Evolutionary conservation across 1,140 invertebrate genomes (phyloP), one percentile per base, ranked within the genome.

Genomic region (Choristoneura fumiferana): DNA sequence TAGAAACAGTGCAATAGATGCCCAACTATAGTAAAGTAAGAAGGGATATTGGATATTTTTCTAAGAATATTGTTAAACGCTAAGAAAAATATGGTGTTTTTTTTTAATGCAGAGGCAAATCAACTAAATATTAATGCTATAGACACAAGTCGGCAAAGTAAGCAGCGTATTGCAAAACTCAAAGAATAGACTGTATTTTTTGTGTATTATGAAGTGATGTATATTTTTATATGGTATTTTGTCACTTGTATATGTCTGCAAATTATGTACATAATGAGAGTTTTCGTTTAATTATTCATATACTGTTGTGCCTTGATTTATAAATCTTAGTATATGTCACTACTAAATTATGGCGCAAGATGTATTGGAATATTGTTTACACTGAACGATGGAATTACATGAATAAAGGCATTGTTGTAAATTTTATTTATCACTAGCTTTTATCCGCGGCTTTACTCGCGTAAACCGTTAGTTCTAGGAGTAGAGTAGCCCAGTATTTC

Each of bases 201-300:
- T 37, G n/a, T 37, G 35, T 49, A 49, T 49, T 29, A 49, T 6
- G 12, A 49, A 49, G 18, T 17, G 22, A 22, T 49, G 43, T 49
- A 49, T 49, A 49, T 49, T 49, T 49, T 49, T 49, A 49, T 15
- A 49, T 12, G 43, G 8, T 49, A 29, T 49, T 49, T 49, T 49
- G 22, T 13, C 18, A 33, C 22, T 8, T 49, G 43, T 49, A 49
- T 29, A 49, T 49, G 43, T 49, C 22, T 33, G 43, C 18, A 49
- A 49, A 33, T 33, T 49, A 49, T 49, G 43, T 49, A 49, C 43
- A 49, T 49, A 29, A 49, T 49, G 17, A 45, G 22, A 49, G 43
- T 29, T 6, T 29, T 29, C 18, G 22, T 33, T 49, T 10, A 10
- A 49, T 3, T 29, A 49, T 18, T 8, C 15, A 13, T 18, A 8